Evolutionary conservation across 2,797 vertebrate species (phyloP).

Genomic region (Tympanoctomys barrerae): DNA sequence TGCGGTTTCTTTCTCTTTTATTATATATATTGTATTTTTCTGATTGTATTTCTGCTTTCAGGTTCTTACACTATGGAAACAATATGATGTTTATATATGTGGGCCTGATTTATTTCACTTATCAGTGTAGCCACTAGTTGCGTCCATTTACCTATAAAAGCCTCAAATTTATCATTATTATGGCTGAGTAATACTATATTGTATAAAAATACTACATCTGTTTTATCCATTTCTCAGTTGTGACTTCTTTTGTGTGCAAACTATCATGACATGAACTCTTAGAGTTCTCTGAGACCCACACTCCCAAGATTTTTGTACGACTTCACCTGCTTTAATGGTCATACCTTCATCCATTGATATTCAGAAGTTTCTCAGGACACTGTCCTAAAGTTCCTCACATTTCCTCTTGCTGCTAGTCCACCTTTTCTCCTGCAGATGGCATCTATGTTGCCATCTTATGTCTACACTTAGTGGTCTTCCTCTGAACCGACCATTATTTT

Average conservation of each 20-base stretch:
- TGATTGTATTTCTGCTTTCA: too few relatives aligned
- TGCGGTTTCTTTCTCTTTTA: too few relatives aligned
- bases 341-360: neutral
- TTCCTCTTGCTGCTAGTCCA: neutral
- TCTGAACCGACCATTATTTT: neutral
- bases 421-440: neutral
- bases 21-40: too few relatives aligned
- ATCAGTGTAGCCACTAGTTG: too few relatives aligned
- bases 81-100: too few relatives aligned
- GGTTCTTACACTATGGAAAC: too few relatives aligned
- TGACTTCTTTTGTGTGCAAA: neutral
- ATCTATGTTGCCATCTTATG: neutral
- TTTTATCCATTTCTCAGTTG: too few relatives aligned
- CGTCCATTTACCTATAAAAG: too few relatives aligned
- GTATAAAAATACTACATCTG: too few relatives aligned
- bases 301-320: neutral
- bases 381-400: neutral
- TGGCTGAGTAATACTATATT: too few relatives aligned
- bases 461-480: neutral
- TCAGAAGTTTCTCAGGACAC: neutral
- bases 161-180: too few relatives aligned
- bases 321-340: neutral
- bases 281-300: neutral
- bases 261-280: neutral
- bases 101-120: too few relatives aligned